A percentile compares a stretch with the other conserved stretches of the same genome.
Conservation (phyloP, 2,888 invertebrate species). For the Drosophila kambysellisi region DNA sequence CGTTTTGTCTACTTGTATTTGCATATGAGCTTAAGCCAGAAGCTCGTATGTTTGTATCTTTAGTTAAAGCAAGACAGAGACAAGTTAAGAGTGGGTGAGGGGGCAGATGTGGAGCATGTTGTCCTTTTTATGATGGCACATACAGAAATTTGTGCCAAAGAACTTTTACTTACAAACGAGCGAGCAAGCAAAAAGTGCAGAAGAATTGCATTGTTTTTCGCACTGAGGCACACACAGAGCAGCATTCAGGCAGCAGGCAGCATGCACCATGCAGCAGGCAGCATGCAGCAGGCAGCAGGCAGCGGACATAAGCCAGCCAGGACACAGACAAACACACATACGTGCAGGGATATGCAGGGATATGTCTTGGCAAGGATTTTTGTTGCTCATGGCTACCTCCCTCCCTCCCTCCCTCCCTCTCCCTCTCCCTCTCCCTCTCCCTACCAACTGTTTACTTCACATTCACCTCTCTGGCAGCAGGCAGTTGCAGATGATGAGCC, state of each 20-base stretch:
- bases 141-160: constrained; percentile 74
- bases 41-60: constrained; percentile 65
- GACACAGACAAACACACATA: constrained; percentile 48
- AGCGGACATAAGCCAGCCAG: constrained; percentile 46
- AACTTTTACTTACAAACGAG: constrained; percentile 80
- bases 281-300: constrained; percentile 1
- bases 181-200: constrained; percentile 77
- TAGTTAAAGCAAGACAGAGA: constrained; percentile 56
- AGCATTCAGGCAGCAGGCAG: constrained; percentile 10
- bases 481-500: constrained; percentile 60
- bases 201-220: constrained; percentile 75
- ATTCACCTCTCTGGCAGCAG: constrained; percentile 25
- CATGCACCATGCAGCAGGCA: constrained; percentile 3
- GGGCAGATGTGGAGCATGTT: constrained; percentile 48
- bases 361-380: constrained; percentile 71
- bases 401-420: too few species aligned
- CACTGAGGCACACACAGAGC: constrained; percentile 22
- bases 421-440: not conserved
- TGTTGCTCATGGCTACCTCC: constrained; percentile 23
- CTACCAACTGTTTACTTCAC: constrained; percentile 1
- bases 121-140: constrained; percentile 77
- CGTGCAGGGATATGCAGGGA: constrained; percentile 54
- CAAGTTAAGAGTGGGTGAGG: not conserved
- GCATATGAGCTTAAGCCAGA: constrained; percentile 62
- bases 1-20: constrained; percentile 69